Percentiles rank a stretch among this genome's conserved stretches.
These are phyloP conservation scores for Neodon shergylaensis DNA, from an alignment of 2,113 vertebrate species.

Conservation along the genomic window DNA sequence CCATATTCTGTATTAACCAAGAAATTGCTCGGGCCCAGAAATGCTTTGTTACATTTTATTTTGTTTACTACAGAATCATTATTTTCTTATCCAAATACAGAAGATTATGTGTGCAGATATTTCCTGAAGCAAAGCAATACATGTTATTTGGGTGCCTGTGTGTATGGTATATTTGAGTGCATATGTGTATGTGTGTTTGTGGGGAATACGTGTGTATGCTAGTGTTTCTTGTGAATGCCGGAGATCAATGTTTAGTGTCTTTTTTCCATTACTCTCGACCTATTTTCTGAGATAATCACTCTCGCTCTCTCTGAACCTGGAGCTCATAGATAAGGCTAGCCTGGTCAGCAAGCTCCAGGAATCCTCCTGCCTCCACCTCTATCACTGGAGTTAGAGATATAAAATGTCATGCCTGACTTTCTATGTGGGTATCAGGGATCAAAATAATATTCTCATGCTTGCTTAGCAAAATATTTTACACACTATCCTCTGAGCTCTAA, in stretches of 20 bases:
- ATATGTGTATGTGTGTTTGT: not conserved
- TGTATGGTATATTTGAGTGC: not conserved
- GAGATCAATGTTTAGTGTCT: not conserved
- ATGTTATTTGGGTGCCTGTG: not conserved
- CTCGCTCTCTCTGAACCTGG: not conserved
- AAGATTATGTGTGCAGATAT: not conserved
- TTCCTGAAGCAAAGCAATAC: constrained; percentile 28
- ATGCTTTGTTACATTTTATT: constrained; percentile 56
- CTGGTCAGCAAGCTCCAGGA: not conserved
- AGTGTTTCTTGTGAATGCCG: not conserved
- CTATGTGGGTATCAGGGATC: too few species aligned
- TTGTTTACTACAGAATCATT: constrained; percentile 17
- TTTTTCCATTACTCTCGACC: not conserved
- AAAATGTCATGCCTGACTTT: not conserved
- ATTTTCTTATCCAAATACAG: constrained; percentile 50
- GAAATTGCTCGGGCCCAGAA: constrained; percentile 20
- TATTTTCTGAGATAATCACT: too few species aligned
- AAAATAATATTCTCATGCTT: not conserved
- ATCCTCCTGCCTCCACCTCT: not conserved
- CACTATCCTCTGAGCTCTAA: not conserved
- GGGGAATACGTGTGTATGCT: not conserved
- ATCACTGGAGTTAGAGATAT: not conserved
- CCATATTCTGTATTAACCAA: constrained; percentile 38
- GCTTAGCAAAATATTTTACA: not conserved
- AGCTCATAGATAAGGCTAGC: not conserved